Conservation (phyloP, 2,797 vertebrate species). For the Aplochiton taeniatus region DNA sequence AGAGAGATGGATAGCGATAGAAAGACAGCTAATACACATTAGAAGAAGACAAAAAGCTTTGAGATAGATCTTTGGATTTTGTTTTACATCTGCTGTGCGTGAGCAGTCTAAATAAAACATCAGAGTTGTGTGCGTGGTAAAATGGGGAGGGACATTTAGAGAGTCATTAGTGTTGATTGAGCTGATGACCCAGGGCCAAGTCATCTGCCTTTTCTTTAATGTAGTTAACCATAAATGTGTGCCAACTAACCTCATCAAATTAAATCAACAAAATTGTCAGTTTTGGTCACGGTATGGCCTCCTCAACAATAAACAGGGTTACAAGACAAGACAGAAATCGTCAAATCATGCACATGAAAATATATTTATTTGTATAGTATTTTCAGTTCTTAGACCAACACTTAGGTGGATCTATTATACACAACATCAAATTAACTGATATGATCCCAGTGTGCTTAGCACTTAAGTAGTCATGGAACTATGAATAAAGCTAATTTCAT, state of each 20-base stretch:
- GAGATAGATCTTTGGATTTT: no score
- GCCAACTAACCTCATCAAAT: conserved; percentile 78
- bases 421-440: conserved; percentile 3
- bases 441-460: conserved; percentile 40
- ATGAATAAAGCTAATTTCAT: conserved; percentile 58
- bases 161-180: conserved; percentile 74
- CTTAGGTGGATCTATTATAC: conserved; percentile 47
- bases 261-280: conserved; percentile 75
- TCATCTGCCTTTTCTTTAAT: conserved; percentile 69
- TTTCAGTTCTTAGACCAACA: conserved; percentile 29
- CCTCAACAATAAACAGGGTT: conserved; percentile 35
- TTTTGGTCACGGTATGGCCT: conserved; percentile 63
- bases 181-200: conserved; percentile 59
- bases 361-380: conserved; percentile 44
- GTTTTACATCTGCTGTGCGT: background rate
- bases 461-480: conserved; percentile 64
- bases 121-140: conserved; percentile 45
- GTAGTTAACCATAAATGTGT: conserved; percentile 70
- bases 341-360: conserved; percentile 29
- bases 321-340: conserved; percentile 38
- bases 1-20: background rate
- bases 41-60: no score
- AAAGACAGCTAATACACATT: background rate
- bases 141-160: conserved; percentile 64
- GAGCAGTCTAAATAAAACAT: conserved; percentile 39